Evolutionary conservation across 2,888 invertebrate genomes (phyloP).

Genomic region (Ischnura elegans): DNA sequence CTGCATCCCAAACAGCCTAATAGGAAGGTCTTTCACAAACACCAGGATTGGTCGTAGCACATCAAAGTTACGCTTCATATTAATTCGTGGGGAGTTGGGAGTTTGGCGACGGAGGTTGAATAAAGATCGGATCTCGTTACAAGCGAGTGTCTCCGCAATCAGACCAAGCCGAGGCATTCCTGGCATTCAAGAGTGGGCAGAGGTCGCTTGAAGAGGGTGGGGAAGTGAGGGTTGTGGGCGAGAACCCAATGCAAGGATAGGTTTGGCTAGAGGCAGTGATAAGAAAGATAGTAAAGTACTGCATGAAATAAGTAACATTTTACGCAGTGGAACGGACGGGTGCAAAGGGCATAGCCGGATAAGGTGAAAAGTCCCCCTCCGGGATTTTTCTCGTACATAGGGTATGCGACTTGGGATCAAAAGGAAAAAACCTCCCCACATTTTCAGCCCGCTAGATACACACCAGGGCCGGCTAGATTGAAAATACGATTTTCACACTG

Average conservation of each 20-base stretch:
- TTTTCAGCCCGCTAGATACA: no score
- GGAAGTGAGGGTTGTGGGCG: not conserved
- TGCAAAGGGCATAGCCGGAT: no score
- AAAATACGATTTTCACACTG: no score
- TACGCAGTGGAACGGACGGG: no score
- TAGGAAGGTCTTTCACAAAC: not conserved
- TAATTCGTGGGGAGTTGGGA: not conserved
- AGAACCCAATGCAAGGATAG: no score
- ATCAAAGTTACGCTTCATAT: conserved; percentile 61
- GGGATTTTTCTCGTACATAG: no score
- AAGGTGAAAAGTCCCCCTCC: no score
- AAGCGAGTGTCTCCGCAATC: conserved; percentile 40
- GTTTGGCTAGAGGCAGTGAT: no score
- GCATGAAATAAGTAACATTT: no score
- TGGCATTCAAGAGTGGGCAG: not conserved
- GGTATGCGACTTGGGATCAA: not conserved
- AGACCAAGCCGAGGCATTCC: conserved; percentile 5
- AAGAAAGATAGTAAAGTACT: no score
- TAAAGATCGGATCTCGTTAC: conserved; percentile 24
- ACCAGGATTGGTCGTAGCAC: not conserved
- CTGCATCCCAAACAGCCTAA: not conserved
- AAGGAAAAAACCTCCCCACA: no score
- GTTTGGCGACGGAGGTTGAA: not conserved
- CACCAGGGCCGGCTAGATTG: no score
- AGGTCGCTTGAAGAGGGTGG: not conserved